These are phyloP conservation scores for Adelosebastes latens DNA, from an alignment of 2,797 vertebrate species.

Conservation along the genomic window DNA sequence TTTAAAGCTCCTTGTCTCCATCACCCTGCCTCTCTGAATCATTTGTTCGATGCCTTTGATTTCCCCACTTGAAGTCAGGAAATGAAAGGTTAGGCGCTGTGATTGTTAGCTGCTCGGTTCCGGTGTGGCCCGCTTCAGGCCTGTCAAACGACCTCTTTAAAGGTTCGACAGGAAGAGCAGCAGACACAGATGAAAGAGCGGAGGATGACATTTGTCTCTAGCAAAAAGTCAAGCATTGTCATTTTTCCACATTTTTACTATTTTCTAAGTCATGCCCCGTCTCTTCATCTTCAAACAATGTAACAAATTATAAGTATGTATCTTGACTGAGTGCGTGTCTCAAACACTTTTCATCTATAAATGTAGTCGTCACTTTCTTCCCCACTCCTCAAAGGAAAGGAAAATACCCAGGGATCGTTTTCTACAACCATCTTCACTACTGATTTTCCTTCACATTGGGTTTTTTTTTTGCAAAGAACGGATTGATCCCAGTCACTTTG, in stretches of 20 bases:
- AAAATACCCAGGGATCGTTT: conserved; percentile 35
- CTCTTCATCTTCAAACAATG: conserved; percentile 36
- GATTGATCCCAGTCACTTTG: conserved; percentile 52
- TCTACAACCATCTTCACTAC: not conserved
- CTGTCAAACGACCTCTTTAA: conserved; percentile 47
- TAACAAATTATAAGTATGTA: conserved; percentile 18
- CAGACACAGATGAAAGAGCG: conserved; percentile 47
- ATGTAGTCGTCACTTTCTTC: conserved; percentile 39
- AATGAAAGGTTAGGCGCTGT: conserved; percentile 64
- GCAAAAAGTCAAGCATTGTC: conserved; percentile 6
- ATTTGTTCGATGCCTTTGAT: conserved; percentile 67
- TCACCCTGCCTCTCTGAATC: conserved; percentile 27
- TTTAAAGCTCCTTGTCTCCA: conserved; percentile 46
- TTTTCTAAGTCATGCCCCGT: not conserved
- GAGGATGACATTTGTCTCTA: conserved; percentile 54
- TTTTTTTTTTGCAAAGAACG: conserved; percentile 23
- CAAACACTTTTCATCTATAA: conserved; percentile 21
- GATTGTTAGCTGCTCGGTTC: conserved; percentile 50
- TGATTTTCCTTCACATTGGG: conserved; percentile 39
- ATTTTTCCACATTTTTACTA: not conserved
- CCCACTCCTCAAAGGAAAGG: conserved; percentile 22
- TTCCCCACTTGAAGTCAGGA: conserved; percentile 53
- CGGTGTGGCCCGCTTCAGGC: conserved; percentile 36
- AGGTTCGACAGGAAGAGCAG: conserved; percentile 58
- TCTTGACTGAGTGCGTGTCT: conserved; percentile 11